These are phyloP conservation scores for Wiebesia pumilae DNA, from an alignment of 1,140 invertebrate genomes.

Conservation along the genomic window DNA sequence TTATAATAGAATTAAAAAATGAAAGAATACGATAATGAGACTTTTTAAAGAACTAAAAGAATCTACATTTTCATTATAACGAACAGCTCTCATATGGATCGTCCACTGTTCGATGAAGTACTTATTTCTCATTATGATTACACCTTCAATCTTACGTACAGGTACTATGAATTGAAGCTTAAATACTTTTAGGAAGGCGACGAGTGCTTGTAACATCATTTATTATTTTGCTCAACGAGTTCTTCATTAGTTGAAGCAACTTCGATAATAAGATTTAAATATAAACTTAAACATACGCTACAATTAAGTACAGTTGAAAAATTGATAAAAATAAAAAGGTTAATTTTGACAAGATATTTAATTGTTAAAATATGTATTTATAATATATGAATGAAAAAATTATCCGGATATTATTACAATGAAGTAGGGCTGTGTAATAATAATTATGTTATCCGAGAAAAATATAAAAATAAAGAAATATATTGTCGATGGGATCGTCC, in stretches of 20 bases:
- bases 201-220: background rate
- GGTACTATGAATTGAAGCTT: background rate
- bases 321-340: background rate
- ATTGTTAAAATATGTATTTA: background rate
- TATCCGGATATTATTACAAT: no score
- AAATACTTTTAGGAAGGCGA: background rate
- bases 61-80: no score
- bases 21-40: no score
- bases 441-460: no score
- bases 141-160: background rate
- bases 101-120: background rate
- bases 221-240: background rate
- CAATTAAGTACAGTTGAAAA: background rate
- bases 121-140: background rate
- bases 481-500: no score
- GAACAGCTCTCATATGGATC: background rate
- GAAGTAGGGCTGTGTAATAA: no score
- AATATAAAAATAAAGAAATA: no score
- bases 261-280: background rate
- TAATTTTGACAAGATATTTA: background rate
- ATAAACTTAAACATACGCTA: background rate
- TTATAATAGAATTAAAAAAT: no score
- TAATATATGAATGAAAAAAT: background rate
- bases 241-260: conserved; percentile 1
- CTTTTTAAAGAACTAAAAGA: no score